Base-by-base conservation (phyloP, 2,113 vertebrate species). In the Physeter macrocephalus region DNA sequence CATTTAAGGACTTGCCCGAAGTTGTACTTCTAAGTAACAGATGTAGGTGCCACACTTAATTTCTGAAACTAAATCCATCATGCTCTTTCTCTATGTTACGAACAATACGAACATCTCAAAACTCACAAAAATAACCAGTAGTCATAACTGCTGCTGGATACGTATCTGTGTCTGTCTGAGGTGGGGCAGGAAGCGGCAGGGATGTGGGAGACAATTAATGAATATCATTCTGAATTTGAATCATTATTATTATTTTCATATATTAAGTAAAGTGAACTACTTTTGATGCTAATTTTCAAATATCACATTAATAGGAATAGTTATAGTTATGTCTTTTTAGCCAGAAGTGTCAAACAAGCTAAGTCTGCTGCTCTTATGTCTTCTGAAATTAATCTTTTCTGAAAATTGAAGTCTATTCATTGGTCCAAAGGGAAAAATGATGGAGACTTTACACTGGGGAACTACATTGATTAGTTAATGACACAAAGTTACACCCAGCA, bases 371-470 rank as follows among this genome's bases (percentile, higher is more conserved):
- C 8, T 52, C 43, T 88, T 54, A 41, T 9, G 2, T 74, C 75
- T 93, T 88, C 34, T 52, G 18, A 80, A 96, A 91, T 93, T 94
- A 92, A 86, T 61, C 34, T 94, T 96, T 94, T 85, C 71, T 96
- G 31, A 96, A 88, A 96, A 94, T 20, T 72, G 39, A 95, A 86
- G 34, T n/a, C 31, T 90, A 86, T 25, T 80, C 1, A 3, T 59
- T 88, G n/a, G 25, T 31, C 52, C 15, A 43, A 11, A 52, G 96
- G 9, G 8, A 96, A 52, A 91, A 88, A 94, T 74, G 6, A 88
- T 82, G 23, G 80, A 72, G 36, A 90, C 43, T 59, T 97, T 85
- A 88, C 4, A 67, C 27, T 90, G 62, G 13, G 4, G 59, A 64
- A 85, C 17, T 52, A 74, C 83, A 88, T 34, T 78, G 67, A 88